Percentiles rank a stretch among this genome's conserved stretches.
Evolutionary conservation across 2,113 vertebrate genomes (phyloP).

Genomic region (Chroicocephalus ridibundus): DNA sequence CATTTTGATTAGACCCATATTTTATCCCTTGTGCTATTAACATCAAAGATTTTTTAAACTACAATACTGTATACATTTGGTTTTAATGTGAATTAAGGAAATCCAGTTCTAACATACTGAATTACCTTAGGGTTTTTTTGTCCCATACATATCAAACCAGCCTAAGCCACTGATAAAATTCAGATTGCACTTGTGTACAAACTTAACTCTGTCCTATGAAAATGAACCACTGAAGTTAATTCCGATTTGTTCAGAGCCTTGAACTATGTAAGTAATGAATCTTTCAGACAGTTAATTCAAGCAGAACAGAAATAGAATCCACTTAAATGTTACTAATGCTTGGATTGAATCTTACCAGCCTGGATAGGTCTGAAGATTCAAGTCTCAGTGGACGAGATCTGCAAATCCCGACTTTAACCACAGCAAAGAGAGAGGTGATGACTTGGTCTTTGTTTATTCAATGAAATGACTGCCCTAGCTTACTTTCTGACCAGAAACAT

Average conservation of each 20-base stretch:
- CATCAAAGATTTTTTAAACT: constrained; percentile 32
- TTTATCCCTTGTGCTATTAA: constrained; percentile 58
- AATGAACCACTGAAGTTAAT: constrained; percentile 33
- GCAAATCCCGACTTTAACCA: not conserved
- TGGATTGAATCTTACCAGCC: constrained; percentile 36
- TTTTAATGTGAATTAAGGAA: constrained; percentile 37
- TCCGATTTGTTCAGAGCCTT: not conserved
- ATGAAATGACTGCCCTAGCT: not conserved
- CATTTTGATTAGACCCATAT: constrained; percentile 70
- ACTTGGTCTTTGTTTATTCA: not conserved
- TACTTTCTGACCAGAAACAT: not conserved
- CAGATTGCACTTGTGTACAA: not conserved
- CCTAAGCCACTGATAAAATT: not conserved
- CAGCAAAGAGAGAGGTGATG: not conserved
- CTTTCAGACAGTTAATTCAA: constrained; percentile 55
- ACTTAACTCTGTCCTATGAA: constrained; percentile 3
- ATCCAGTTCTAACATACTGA: not conserved
- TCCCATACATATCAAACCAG: not conserved
- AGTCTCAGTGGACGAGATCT: not conserved
- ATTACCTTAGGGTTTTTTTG: not conserved
- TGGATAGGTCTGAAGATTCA: constrained; percentile 33
- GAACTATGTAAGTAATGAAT: constrained; percentile 28
- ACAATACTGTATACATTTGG: not conserved
- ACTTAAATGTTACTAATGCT: constrained; percentile 22
- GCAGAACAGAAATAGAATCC: constrained; percentile 41